phyloP scores from a whole-genome alignment of 1,140 invertebrate genomes.

The Temnothorax longispinosus region DNA sequence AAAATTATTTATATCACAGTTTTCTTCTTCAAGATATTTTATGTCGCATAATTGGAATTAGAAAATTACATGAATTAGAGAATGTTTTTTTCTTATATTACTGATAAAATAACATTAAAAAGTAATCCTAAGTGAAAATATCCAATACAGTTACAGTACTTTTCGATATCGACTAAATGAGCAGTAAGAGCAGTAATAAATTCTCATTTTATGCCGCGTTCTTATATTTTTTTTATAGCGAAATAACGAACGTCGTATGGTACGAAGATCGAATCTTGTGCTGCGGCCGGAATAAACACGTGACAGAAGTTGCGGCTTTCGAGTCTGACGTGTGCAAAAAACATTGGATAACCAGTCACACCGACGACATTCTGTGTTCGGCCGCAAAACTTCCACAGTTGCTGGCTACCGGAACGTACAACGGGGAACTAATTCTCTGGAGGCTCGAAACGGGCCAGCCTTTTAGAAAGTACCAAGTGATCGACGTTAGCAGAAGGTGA shows the following conservation, averaged over 20 bases:
- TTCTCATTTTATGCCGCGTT: not conserved
- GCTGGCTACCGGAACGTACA: slow-evolving; percentile 90
- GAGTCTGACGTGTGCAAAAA: slow-evolving; percentile 81
- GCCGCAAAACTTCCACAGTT: slow-evolving; percentile 87
- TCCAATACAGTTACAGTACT: not conserved
- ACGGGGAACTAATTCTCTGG: slow-evolving; percentile 93
- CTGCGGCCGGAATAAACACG: slow-evolving; percentile 89
- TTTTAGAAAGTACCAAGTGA: slow-evolving; percentile 83
- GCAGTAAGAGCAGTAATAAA: not conserved
- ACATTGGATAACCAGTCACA: slow-evolving; percentile 89
- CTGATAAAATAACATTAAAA: not conserved
- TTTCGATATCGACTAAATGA: not conserved
- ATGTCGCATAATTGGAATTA: not conserved
- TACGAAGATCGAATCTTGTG: slow-evolving; percentile 87
- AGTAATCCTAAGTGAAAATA: not conserved
- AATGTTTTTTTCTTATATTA: not conserved
- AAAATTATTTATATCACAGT: not conserved
- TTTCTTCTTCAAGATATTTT: not conserved
- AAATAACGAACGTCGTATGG: slow-evolving; percentile 82
- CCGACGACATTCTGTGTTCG: slow-evolving; percentile 90
- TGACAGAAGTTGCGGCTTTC: slow-evolving; percentile 90
- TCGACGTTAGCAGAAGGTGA: slow-evolving; percentile 75
- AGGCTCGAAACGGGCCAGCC: slow-evolving; percentile 90
- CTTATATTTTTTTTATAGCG: slow-evolving; percentile 61
- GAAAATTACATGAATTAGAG: not conserved